Evolutionary conservation across 2,888 invertebrate species (phyloP).

Genomic region (Leptinotarsa peninsularis): DNA sequence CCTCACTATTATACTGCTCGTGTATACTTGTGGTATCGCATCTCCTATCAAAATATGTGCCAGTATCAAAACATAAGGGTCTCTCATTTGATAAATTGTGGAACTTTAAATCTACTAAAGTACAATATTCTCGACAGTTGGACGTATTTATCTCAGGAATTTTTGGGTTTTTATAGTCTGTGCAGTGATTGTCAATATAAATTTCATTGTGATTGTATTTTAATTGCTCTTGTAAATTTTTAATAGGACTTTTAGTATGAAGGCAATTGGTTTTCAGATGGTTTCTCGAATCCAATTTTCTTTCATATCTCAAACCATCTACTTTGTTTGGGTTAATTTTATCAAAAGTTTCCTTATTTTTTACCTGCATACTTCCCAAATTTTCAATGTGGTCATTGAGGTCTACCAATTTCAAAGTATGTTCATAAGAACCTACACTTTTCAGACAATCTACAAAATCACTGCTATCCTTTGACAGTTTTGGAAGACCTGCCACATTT

Average conservation of each 20-base stretch:
- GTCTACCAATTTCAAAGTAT: constrained; percentile 51
- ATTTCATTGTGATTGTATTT: constrained; percentile 21
- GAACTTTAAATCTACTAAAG: constrained; percentile 47
- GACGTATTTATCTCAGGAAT: constrained; percentile 23
- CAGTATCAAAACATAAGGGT: constrained; percentile 57
- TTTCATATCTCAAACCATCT: constrained; percentile 32
- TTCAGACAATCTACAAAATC: constrained; percentile 55
- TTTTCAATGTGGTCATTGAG: constrained; percentile 48
- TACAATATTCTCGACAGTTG: constrained; percentile 49
- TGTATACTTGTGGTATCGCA: constrained; percentile 55
- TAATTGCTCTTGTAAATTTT: constrained; percentile 27
- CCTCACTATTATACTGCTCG: constrained; percentile 59
- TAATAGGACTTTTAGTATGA: constrained; percentile 29
- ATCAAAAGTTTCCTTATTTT: constrained; percentile 33
- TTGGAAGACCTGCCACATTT: constrained; percentile 47
- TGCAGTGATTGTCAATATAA: constrained; percentile 41
- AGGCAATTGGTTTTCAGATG: constrained; percentile 38
- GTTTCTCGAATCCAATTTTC: constrained; percentile 32
- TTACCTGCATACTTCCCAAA: constrained; percentile 50
- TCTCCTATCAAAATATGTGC: constrained; percentile 61
- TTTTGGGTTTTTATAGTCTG: constrained; percentile 36
- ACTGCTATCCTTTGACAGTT: constrained; percentile 53
- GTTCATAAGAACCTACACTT: constrained; percentile 56
- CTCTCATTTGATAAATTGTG: constrained; percentile 44
- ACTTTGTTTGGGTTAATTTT: constrained; percentile 36